These are phyloP conservation scores for Podarcis siculus DNA, from an alignment of 2,797 vertebrate species.

Conservation along the genomic window DNA sequence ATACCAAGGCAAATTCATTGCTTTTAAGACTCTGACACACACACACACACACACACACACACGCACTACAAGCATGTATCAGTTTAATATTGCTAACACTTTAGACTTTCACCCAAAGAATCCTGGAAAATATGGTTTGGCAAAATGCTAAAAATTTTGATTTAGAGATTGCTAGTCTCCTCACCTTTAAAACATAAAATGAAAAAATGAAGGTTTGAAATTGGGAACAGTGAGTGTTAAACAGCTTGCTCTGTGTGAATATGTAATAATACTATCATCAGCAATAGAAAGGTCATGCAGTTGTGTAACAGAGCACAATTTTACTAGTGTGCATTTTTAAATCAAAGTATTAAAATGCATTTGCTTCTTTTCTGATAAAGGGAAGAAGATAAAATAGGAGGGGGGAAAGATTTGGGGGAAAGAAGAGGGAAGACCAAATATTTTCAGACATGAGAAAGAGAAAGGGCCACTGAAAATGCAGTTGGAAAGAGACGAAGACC, in stretches of 20 bases:
- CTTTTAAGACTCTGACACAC: not conserved
- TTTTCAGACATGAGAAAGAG: not conserved
- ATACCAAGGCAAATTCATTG: not conserved
- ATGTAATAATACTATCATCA: not conserved
- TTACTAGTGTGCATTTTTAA: not conserved
- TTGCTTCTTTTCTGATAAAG: not conserved
- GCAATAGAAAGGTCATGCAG: not conserved
- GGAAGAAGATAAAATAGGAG: not conserved
- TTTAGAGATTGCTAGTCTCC: not conserved
- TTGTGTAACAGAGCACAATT: not conserved
- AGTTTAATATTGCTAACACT: not conserved
- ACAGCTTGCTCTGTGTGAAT: not conserved
- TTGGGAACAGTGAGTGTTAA: not conserved
- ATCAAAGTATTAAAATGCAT: not conserved
- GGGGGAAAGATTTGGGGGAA: not conserved
- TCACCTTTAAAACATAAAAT: not conserved
- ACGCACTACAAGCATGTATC: not conserved
- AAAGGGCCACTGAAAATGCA: not conserved
- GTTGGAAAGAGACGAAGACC: not conserved
- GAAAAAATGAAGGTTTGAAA: not conserved
- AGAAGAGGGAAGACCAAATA: not conserved
- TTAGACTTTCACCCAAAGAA: too few species aligned
- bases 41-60: too few species aligned
- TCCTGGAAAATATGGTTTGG: not conserved
- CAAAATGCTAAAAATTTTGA: not conserved